Evolutionary conservation across 2,797 vertebrate genomes (phyloP), one percentile per base, ranked within the genome.

Genomic region (Enteromius mattozi): DNA sequence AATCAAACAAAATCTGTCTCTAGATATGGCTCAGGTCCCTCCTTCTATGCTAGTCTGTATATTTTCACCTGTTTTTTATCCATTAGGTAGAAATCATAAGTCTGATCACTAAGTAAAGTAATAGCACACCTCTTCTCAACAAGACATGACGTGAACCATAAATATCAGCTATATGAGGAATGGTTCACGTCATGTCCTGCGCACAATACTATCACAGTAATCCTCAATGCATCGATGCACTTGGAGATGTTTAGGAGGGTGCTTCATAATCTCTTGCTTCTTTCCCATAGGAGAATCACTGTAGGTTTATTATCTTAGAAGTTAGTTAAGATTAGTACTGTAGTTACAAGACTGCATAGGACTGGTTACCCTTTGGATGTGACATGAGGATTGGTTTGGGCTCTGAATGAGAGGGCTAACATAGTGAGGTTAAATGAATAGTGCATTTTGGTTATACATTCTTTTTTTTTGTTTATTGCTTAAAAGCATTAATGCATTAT

Each of bases 381-480:
- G 49, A 24, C 12, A 24, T 59, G 51, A 35, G 49, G 30, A 56
- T 76, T 56, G 74, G 24, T 51, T 33, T 59, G 30, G 61, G 54
- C 16, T 87, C 78, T 14, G 68, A 81, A 37, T 12, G 1, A 81
- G 84, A 71, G 16, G 61, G 86, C 89, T 85, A 88, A 90, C 86
- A 89, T 89, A 35, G 81, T 87, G 89, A 89, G 10, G 10, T 35
- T 40, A 76, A 19, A 40, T 54, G 4, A 56, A 56, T 24, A 76
- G 19, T 35, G 74, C 27, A 56, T 56, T 56, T 37, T 14, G 0
- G 49, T 51, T n/a, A 7, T 3, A 12, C 12, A 13, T n/a, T 24
- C 35, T 27, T 27, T 27, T 27, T 27, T 27, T 27, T 27, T 27
- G 27, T 27, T 27, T 27, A 27, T 27, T 27, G 27, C 27, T 27